These are phyloP conservation scores for Echinometra lucunter DNA, from an alignment of 53 echinoderm and acorn worm species.

Conservation along the genomic window DNA sequence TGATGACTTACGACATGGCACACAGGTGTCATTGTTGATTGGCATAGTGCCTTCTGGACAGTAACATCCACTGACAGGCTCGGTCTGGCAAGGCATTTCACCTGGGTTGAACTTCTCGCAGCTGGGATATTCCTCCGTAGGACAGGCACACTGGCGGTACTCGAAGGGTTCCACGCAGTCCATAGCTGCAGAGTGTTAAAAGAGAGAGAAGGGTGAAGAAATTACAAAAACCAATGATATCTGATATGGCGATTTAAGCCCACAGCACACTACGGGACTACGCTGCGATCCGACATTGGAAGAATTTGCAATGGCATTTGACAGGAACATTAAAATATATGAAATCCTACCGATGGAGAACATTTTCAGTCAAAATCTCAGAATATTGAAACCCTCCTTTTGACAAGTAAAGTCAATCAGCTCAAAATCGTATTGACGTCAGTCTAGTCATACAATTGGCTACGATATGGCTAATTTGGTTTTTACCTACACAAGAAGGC, in stretches of 20 bases:
- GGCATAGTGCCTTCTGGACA: constrained; percentile 72
- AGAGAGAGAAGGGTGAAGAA: background rate
- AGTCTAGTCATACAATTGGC: no score
- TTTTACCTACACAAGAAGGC: no score
- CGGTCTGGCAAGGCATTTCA: constrained; percentile 20
- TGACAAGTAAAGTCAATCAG: no score
- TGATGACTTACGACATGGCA: constrained; percentile 67
- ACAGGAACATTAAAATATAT: no score
- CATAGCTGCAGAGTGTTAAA: background rate
- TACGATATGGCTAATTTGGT: no score
- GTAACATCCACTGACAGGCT: constrained; percentile 69
- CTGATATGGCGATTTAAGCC: background rate
- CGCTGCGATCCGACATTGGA: no score
- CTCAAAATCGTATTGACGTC: no score
- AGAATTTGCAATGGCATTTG: no score
- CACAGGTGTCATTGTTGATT: constrained; percentile 45
- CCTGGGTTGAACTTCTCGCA: constrained; percentile 44
- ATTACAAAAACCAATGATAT: background rate
- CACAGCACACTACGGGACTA: no score
- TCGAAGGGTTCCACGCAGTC: constrained; percentile 60
- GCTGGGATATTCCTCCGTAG: constrained; percentile 49
- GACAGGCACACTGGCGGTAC: constrained; percentile 71
- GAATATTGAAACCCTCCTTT: no score
- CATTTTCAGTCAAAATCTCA: no score
- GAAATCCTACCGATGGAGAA: no score